Conservation (phyloP, 2,113 vertebrate genomes). For the Campylorhamphus procurvoides region DNA sequence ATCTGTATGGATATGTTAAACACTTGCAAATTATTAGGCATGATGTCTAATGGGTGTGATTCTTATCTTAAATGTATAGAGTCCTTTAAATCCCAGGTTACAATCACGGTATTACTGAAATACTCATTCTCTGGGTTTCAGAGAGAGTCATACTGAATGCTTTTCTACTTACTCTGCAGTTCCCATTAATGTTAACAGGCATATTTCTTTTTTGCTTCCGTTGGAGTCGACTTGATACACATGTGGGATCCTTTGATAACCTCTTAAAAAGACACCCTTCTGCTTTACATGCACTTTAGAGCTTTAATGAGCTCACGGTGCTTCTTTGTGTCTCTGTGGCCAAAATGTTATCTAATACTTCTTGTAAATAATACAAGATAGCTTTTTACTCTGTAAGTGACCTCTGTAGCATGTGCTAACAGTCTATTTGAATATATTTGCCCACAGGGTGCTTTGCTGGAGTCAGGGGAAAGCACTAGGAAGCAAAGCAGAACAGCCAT, state of each 20-base stretch:
- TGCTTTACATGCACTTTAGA: conserved; percentile 33
- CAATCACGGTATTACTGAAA: not conserved
- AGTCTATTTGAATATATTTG: not conserved
- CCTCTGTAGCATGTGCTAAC: not conserved
- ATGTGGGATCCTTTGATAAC: conserved; percentile 48
- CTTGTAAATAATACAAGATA: conserved; percentile 52
- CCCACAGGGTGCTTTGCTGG: not conserved
- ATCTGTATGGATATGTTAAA: not conserved
- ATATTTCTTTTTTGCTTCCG: not conserved
- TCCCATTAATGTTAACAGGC: conserved; percentile 5
- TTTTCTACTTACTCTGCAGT: not conserved
- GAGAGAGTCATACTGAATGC: not conserved
- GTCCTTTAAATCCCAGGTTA: not conserved
- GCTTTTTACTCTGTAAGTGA: conserved; percentile 2
- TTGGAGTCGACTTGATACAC: not conserved
- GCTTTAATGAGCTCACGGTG: conserved; percentile 3
- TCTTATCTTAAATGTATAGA: not conserved
- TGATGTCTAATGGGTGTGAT: not conserved
- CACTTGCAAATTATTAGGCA: not conserved
- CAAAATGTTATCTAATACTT: conserved; percentile 22
- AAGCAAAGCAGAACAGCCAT: not conserved
- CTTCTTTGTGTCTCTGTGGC: not conserved
- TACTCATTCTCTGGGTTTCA: not conserved
- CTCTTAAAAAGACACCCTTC: conserved; percentile 40
- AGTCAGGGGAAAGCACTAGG: not conserved